These are phyloP conservation scores for Villa cingulata DNA, from an alignment of 2,888 invertebrate genomes.

Conservation along the genomic window DNA sequence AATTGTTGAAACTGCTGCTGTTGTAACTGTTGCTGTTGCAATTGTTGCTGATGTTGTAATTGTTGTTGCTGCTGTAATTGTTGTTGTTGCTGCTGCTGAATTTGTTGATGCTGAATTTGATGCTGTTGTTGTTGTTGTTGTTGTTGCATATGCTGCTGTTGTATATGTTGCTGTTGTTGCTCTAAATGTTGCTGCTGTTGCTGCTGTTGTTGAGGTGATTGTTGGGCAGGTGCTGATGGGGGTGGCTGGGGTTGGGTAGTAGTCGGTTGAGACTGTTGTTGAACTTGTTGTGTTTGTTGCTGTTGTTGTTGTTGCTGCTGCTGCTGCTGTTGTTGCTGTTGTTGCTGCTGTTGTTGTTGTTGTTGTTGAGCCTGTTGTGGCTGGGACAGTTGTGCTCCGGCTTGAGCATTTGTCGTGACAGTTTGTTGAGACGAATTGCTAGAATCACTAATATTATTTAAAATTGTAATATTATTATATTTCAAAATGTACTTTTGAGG, in stretches of 20 bases:
- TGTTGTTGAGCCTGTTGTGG: slow-evolving; percentile 21
- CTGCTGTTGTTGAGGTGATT: slow-evolving; percentile 40
- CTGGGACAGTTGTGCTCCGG: slow-evolving; percentile 19
- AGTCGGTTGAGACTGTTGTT: slow-evolving; percentile 18
- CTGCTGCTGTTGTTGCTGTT: slow-evolving; percentile 14
- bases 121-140: slow-evolving; percentile 2
- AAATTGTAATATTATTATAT: not conserved
- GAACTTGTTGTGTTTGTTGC: slow-evolving; percentile 14
- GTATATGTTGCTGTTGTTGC: slow-evolving; percentile 1
- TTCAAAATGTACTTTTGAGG: not conserved
- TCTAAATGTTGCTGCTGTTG: slow-evolving; percentile 38
- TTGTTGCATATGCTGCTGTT: slow-evolving; percentile 2
- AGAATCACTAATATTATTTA: not conserved
- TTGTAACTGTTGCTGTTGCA: not conserved
- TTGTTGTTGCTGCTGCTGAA: slow-evolving; percentile 7
- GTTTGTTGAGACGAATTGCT: slow-evolving; percentile 10
- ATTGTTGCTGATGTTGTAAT: slow-evolving; percentile 4
- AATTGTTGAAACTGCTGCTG: slow-evolving; percentile 5
- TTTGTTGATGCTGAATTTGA: slow-evolving; percentile 2
- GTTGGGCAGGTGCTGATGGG: slow-evolving; percentile 29
- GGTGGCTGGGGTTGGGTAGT: slow-evolving; percentile 17
- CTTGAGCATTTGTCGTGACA: slow-evolving; percentile 2
- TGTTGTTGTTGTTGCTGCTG: slow-evolving; percentile 3
- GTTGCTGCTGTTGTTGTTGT: slow-evolving; percentile 12
- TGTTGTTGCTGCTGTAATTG: slow-evolving; percentile 5